These are phyloP conservation scores for Xiphorhynchus erythropygius DNA, from an alignment of 2,797 vertebrate genomes.

Conservation along the genomic window DNA sequence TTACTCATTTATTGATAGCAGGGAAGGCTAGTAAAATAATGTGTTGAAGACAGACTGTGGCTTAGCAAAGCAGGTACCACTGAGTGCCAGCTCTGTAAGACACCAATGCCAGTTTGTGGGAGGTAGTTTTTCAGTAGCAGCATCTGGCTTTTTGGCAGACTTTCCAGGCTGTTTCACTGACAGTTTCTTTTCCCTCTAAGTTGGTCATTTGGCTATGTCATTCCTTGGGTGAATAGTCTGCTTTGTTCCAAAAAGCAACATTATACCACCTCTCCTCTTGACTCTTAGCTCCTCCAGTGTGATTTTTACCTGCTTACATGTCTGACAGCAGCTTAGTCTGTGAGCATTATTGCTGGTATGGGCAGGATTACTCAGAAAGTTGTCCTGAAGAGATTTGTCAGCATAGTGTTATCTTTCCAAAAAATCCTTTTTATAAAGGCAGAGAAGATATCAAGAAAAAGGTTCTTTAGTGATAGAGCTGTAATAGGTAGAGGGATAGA, in stretches of 20 bases:
- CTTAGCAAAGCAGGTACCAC: slow-evolving; percentile 25
- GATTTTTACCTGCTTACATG: not conserved
- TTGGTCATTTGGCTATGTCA: slow-evolving; percentile 42
- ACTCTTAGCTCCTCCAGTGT: not conserved
- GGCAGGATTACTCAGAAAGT: not conserved
- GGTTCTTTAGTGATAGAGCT: not conserved
- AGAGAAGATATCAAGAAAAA: not conserved
- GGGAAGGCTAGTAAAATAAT: slow-evolving; percentile 24
- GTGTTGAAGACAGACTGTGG: not conserved
- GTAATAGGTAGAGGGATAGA: not conserved
- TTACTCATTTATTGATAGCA: not conserved
- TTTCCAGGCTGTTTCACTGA: slow-evolving; percentile 48
- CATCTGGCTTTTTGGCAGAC: slow-evolving; percentile 72
- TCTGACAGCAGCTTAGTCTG: not conserved
- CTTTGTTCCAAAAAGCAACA: not conserved
- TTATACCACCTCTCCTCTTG: not conserved
- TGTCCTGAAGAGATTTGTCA: not conserved
- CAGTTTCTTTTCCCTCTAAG: slow-evolving; percentile 16
- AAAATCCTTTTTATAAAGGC: not conserved
- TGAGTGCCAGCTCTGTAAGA: slow-evolving; percentile 30
- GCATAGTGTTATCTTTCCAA: not conserved
- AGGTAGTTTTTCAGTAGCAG: slow-evolving; percentile 64
- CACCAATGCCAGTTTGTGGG: slow-evolving; percentile 46
- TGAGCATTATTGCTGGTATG: not conserved
- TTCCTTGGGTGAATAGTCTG: slow-evolving; percentile 8